phyloP scores from a whole-genome alignment of 2,888 invertebrate species.

The Lathronympha strigana region DNA sequence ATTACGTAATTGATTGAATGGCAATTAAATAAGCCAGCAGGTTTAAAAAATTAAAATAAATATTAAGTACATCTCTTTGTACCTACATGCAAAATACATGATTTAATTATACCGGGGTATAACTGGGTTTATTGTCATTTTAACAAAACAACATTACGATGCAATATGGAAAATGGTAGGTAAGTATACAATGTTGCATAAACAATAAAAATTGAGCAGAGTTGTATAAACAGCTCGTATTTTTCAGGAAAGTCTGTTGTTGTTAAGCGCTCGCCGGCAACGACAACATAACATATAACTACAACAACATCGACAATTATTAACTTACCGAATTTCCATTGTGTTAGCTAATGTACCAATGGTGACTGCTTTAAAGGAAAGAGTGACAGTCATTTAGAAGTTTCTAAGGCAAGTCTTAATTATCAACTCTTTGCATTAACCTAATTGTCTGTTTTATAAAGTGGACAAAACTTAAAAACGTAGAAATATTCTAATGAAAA shows the following conservation, averaged over 20 bases:
- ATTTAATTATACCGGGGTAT: too few species aligned
- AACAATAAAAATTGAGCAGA: too few species aligned
- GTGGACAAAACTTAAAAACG: background rate
- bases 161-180: too few species aligned
- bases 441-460: background rate
- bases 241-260: background rate
- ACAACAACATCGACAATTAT: slow-evolving; percentile 30
- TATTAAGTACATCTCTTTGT: too few species aligned
- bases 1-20: too few species aligned
- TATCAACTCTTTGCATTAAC: background rate
- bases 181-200: too few species aligned
- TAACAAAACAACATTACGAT: too few species aligned
- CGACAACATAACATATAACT: slow-evolving; percentile 13
- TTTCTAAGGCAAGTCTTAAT: slow-evolving; percentile 7
- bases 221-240: background rate
- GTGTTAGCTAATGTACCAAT: slow-evolving; percentile 35
- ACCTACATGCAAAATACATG: too few species aligned
- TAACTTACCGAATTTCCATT: slow-evolving; percentile 25
- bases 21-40: too few species aligned
- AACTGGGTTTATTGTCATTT: too few species aligned
- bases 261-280: background rate
- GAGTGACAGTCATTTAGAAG: slow-evolving; percentile 30
- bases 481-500: background rate
- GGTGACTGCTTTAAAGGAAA: slow-evolving; percentile 30
- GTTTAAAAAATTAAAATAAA: too few species aligned